A percentile compares a stretch with the other conserved stretches of the same genome.
These are phyloP conservation scores for Chondrilla cf. caribensis DNA, from an alignment of 37 sponge, comb jelly and placozoan genomes.

Conservation along the genomic window DNA sequence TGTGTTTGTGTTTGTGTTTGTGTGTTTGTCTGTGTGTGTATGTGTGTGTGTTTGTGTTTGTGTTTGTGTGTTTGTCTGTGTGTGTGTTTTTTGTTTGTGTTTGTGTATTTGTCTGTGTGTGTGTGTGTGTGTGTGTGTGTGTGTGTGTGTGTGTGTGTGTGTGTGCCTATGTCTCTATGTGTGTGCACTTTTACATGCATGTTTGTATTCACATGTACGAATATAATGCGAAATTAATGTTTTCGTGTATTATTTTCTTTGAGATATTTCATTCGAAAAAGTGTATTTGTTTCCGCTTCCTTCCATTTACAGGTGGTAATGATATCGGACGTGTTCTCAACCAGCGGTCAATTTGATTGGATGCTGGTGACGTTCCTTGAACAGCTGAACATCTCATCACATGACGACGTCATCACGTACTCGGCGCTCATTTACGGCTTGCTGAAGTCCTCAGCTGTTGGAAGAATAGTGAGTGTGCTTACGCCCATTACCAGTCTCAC, in stretches of 20 bases:
- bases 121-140: too few relatives aligned
- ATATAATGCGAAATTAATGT: background rate
- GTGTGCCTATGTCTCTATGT: too few relatives aligned
- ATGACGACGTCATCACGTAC: constrained; percentile 37
- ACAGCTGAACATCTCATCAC: constrained; percentile 25
- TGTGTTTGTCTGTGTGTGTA: too few relatives aligned
- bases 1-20: too few relatives aligned
- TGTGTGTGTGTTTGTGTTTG: too few relatives aligned
- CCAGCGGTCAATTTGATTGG: constrained; percentile 67
- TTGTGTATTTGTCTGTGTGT: too few relatives aligned
- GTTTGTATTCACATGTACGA: too few relatives aligned
- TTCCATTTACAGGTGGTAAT: background rate
- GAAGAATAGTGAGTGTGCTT: constrained; percentile 57
- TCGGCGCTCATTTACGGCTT: constrained; percentile 37
- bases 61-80: too few relatives aligned
- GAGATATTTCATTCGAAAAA: background rate
- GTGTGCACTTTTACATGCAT: too few relatives aligned
- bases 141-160: too few relatives aligned
- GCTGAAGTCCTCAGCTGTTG: constrained; percentile 58
- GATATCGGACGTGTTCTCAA: constrained; percentile 22
- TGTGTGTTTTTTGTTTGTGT: too few relatives aligned
- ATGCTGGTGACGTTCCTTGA: constrained; percentile 57
- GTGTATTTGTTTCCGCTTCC: background rate
- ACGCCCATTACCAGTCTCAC: too few relatives aligned
- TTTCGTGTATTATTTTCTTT: background rate